Base-by-base conservation (phyloP, 2,113 vertebrate species). In the Benitochromis conjunctus region DNA sequence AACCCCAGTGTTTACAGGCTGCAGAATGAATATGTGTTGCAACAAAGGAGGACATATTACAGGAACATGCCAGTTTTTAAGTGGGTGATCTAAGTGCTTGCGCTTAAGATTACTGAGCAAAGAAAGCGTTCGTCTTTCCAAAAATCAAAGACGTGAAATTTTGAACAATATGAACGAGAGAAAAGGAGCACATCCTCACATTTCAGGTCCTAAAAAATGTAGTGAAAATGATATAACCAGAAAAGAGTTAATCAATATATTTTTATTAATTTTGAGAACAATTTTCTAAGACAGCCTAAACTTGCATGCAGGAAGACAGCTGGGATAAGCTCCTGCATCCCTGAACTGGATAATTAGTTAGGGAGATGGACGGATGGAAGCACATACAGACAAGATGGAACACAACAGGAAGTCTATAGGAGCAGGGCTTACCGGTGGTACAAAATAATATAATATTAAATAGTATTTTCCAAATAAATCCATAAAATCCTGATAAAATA, bases 221-320 rank as follows among this genome's bases (percentile, higher is more conserved):
- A 38, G 19, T 64, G 0, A n/a, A 64, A 64, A 38, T 38, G 6
- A 38, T 38, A 38, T 64, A 38, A 13, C 16, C 0, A 1, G 43
- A 51, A 51, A 76, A 31, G 0, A 76, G 31, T 31, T 48, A 51
- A 76, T 2, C 16, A 53, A 7, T 34, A 38, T 31, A 13, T 11
- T 53, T 76, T 76, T 76, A 34, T 76, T 48, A 16, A 2, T 31
- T 53, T 76, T 11, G 46, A 53, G 48, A 26, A 53, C 26, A 4
- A 76, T 13, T 76, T 76, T 31, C 6, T 76, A 13, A 2, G 26
- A 76, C 5, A 76, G 69, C 69, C 43, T 76, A 76, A 74, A 76
- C 26, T 8, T 51, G 9, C 9, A 31, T 51, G 18, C 2, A 2
- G 51, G 43, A 8, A 51, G 24, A 51, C 6, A 76, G 24, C 16